These are phyloP conservation scores for Drosophila demipolita DNA, from an alignment of 2,888 invertebrate species.

Conservation along the genomic window DNA sequence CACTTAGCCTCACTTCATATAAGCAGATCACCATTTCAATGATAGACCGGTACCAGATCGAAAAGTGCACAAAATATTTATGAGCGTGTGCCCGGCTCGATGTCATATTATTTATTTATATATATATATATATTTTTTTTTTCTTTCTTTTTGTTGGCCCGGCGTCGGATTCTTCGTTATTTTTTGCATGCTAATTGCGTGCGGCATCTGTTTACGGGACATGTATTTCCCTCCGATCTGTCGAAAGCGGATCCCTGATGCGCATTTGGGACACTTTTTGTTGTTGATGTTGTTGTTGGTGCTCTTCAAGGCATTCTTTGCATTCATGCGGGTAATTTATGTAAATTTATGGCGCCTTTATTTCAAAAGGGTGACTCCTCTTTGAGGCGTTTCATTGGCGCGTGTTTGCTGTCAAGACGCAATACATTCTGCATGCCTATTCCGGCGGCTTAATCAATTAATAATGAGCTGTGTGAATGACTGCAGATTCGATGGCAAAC, in stretches of 20 bases:
- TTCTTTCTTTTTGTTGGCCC: conserved; percentile 9
- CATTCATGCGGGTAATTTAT: conserved; percentile 81
- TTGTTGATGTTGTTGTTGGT: neutral
- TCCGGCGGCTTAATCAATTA: conserved; percentile 66
- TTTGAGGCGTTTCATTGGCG: conserved; percentile 40
- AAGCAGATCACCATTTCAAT: too few species aligned
- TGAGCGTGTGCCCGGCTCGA: conserved; percentile 58
- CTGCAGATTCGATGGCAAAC: conserved; percentile 43
- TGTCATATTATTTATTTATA: conserved; percentile 55
- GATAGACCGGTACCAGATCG: conserved; percentile 34
- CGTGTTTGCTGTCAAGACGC: conserved; percentile 76
- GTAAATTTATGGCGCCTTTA: conserved; percentile 76
- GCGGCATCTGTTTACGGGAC: conserved; percentile 65
- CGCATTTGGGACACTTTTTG: conserved; percentile 72
- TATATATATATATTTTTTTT: conserved; percentile 9
- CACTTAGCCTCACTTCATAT: too few species aligned
- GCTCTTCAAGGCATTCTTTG: conserved; percentile 51
- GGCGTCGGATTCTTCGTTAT: conserved; percentile 21
- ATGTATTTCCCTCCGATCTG: conserved; percentile 30
- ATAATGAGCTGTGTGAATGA: conserved; percentile 57
- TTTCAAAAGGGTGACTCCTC: conserved; percentile 35
- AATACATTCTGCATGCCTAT: conserved; percentile 42
- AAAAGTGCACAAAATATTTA: conserved; percentile 68
- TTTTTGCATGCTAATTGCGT: conserved; percentile 73
- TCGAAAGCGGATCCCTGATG: conserved; percentile 43